phyloP scores from a whole-genome alignment of 2,888 invertebrate genomes.

The Metopia argyrocephala region DNA sequence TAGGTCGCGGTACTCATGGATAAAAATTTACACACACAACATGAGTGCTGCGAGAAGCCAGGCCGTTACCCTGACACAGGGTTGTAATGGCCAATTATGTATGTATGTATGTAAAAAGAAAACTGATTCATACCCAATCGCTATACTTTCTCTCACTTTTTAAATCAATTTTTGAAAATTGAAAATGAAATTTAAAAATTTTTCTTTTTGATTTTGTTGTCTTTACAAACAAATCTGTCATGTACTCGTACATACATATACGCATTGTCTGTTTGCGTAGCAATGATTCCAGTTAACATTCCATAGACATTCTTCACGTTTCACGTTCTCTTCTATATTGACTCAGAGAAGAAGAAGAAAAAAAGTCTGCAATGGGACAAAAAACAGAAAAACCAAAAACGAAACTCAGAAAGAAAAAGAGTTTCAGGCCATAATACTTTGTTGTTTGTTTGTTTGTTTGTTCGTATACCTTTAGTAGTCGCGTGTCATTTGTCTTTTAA shows the following conservation, averaged over 20 bases:
- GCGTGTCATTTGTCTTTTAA: slow-evolving; percentile 57
- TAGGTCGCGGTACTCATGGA: too few relatives aligned
- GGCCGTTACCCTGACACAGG: too few relatives aligned
- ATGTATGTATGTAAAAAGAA: too few relatives aligned
- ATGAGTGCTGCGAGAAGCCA: too few relatives aligned
- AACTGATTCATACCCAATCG: too few relatives aligned
- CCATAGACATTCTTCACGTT: background rate
- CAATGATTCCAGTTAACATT: background rate
- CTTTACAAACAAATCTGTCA: background rate
- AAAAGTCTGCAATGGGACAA: background rate
- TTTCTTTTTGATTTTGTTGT: background rate
- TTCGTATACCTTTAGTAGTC: slow-evolving; percentile 22
- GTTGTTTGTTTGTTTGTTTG: background rate
- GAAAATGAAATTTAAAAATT: background rate
- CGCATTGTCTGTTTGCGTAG: background rate
- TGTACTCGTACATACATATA: background rate
- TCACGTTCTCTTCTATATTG: background rate
- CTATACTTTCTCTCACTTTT: too few relatives aligned
- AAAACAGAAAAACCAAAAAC: too few relatives aligned
- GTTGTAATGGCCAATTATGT: too few relatives aligned
- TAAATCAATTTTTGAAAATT: background rate
- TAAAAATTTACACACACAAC: too few relatives aligned
- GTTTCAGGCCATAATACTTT: background rate
- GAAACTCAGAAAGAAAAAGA: background rate
- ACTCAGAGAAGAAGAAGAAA: background rate